Evolutionary conservation across 2,113 vertebrate species (phyloP), one percentile per base, ranked within the genome.

Genomic region (Corydoras maculifer): DNA sequence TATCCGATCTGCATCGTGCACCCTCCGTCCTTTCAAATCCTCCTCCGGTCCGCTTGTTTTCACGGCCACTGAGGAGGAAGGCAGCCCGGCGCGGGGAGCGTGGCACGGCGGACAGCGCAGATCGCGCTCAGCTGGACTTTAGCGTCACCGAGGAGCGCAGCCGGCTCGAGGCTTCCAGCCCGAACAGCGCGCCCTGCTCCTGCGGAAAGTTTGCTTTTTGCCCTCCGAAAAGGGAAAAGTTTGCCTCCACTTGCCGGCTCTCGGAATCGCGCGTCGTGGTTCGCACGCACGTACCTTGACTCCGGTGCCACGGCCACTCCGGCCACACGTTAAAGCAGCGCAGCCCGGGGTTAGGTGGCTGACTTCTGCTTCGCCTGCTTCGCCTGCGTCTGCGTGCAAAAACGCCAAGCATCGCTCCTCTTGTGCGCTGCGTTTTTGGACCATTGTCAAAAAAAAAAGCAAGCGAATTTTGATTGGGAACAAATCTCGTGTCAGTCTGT

Each of bases 381-480:
- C 74, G 79, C 80, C 72, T 78, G 80, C 80, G 78, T 66, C 78
- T 79, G 78, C 76, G 60, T 82, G 77, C 74, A 75, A 75, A 78
- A 77, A 77, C 80, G 78, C 69, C 85, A 74, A 88, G 87, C 82
- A 86, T 88, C 87, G 90, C 88, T 88, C 87, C 88, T 69, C 86
- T 86, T 91, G 54, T 86, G 77, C 80, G 86, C 87, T 89, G 88
- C 92, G 89, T 92, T 93, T 93, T 92, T 92, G 92, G 92, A 94
- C 91, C 91, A 90, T 92, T 94, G 92, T 92, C 86, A 91, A 91
- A 68, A 67, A 87, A 89, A 92, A 92, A 87, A 86, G 91, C 87
- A 93, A 92, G 91, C 89, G 91, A 90, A 92, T 94, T 92, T 94
- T 92, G 91, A 92, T 92, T 90, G 91, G 93, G 91, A 91, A 91